Percentiles rank a stretch among this genome's conserved stretches.
These are phyloP conservation scores for Ophion slaviceki DNA, from an alignment of 2,888 invertebrate species.

Conservation along the genomic window DNA sequence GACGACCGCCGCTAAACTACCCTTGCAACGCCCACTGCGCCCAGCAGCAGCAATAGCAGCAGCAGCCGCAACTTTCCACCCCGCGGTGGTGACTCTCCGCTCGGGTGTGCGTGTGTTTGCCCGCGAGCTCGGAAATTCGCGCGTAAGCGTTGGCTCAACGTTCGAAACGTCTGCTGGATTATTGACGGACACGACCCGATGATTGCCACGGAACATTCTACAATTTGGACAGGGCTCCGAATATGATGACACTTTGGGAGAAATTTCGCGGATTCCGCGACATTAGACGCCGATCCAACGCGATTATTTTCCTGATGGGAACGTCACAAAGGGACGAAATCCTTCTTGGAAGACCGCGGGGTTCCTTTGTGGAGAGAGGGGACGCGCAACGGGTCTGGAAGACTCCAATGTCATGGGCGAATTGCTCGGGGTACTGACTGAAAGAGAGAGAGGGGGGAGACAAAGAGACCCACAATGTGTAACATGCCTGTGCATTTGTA, in stretches of 20 bases:
- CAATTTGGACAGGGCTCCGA: constrained; percentile 14
- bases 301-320: constrained; percentile 28
- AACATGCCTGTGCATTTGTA: background rate
- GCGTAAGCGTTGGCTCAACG: constrained; percentile 10
- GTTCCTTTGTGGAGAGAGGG: constrained; percentile 23
- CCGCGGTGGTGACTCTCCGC: constrained; percentile 65
- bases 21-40: constrained; percentile 80
- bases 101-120: constrained; percentile 7
- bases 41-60: constrained; percentile 75
- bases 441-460: background rate
- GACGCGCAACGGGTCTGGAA: constrained; percentile 41
- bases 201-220: background rate
- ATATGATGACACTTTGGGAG: constrained; percentile 42
- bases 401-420: constrained; percentile 51
- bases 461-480: constrained; percentile 1
- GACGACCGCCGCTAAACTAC: constrained; percentile 83
- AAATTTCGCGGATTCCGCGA: constrained; percentile 28
- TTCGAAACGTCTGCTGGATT: constrained; percentile 19
- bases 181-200: background rate
- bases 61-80: constrained; percentile 78
- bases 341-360: constrained; percentile 26
- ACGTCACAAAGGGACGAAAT: constrained; percentile 9
- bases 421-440: constrained; percentile 43
- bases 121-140: background rate
- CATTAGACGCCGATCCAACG: constrained; percentile 27